Evolutionary conservation across 2,113 vertebrate genomes (phyloP), one percentile per base, ranked within the genome.

Genomic region (Anolis sagrei): DNA sequence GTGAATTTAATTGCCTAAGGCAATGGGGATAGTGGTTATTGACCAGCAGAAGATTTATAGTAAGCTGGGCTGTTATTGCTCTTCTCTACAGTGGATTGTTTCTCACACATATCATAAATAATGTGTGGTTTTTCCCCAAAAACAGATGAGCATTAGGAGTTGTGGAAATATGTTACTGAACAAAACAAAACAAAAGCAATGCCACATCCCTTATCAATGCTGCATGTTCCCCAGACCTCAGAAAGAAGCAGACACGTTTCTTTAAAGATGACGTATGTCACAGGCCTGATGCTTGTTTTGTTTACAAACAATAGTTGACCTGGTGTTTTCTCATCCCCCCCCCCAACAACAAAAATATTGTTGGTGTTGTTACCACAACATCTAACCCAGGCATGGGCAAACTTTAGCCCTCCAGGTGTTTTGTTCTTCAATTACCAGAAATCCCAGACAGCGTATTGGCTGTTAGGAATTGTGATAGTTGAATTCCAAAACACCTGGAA

Each of bases 11-110:
- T 80, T 81, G 88, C 82, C 86, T 92, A 89, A 92, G 48, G 82
- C 86, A 91, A 89, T 88, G 48, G 21, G 72, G 90, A 81, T 81
- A 90, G 90, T 90, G 81, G 82, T 91, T 95, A 94, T 92, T 89
- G 91, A 95, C 87, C 83, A 89, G 83, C 1, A 21, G 32, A 93
- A 64, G 83, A 94, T 94, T 94, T 94, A 94, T 94, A 79, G 84
- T 54, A 75, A 84, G 85, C 90, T 51, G 92, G 89, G 89, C 88
- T 88, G 84, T 82, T 25, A 64, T 92, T 90, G 90, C 90, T 94
- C 66, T 81, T 94, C 69, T 82, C 82, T 64, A 87, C 80, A 91
- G 82, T 70, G 82, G 84, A 91, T 93, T 89, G 82, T 87, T 74
- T 94, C 44, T 93, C 74, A 29, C 54, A 86, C 0, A 29, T 82